phyloP scores from a whole-genome alignment of 1,140 invertebrate genomes.

The Ips typographus region DNA sequence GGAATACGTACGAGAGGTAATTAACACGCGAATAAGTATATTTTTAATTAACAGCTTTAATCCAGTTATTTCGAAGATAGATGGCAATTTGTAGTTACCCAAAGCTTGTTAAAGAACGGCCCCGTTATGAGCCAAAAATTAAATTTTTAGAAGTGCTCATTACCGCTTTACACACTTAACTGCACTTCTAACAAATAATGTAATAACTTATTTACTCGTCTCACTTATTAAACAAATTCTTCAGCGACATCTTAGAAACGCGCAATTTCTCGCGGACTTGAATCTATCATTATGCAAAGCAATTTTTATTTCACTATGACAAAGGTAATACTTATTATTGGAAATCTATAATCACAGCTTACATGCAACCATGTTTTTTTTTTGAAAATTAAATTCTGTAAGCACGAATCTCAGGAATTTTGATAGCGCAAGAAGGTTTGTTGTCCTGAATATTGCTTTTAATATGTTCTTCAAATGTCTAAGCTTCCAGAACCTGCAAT shows the following conservation, averaged over 20 bases:
- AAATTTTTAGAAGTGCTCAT: constrained; percentile 13
- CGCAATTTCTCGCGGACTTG: too few species aligned
- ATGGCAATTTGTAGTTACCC: constrained; percentile 11
- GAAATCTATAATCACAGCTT: constrained; percentile 4
- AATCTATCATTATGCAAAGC: too few species aligned
- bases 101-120: constrained; percentile 3
- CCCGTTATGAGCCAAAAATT: constrained; percentile 11
- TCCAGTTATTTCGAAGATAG: constrained; percentile 6
- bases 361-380: constrained; percentile 1
- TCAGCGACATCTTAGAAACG: too few species aligned
- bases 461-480: too few species aligned
- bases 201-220: neutral
- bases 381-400: constrained; percentile 2
- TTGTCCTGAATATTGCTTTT: too few species aligned
- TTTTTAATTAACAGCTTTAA: constrained; percentile 9
- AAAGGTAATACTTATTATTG: neutral
- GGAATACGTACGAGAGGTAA: neutral
- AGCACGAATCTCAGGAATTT: constrained; percentile 16
- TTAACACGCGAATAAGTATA: neutral
- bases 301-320: too few species aligned
- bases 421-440: too few species aligned
- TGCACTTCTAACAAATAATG: constrained; percentile 8
- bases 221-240: neutral
- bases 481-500: too few species aligned
- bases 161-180: constrained; percentile 9